A percentile compares a stretch with the other conserved stretches of the same genome.
Conservation (phyloP, 2,888 invertebrate species). For the Ormyrus nitidulus region DNA sequence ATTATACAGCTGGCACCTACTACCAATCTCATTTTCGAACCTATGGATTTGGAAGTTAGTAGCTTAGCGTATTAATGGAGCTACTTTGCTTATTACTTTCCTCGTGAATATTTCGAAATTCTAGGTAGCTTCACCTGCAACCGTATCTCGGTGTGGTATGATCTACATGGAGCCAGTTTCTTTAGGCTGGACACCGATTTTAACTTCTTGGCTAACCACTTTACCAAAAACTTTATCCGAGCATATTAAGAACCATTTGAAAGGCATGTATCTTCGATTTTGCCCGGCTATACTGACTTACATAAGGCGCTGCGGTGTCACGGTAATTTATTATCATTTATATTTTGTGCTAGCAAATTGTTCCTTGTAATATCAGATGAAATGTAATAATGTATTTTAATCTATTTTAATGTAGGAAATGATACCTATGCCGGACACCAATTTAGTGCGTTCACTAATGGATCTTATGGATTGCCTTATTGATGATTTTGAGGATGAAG, state of each 20-base stretch:
- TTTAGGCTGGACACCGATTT: constrained; percentile 92
- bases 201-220: constrained; percentile 90
- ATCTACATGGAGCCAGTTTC: constrained; percentile 94
- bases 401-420: constrained; percentile 81
- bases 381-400: no score
- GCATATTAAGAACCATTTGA: constrained; percentile 82
- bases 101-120: not conserved
- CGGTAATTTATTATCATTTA: constrained; percentile 74
- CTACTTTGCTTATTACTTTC: not conserved
- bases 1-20: constrained; percentile 93
- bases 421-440: constrained; percentile 89
- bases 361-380: not conserved
- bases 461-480: constrained; percentile 91
- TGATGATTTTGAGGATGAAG: constrained; percentile 90
- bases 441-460: constrained; percentile 88
- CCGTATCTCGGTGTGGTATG: constrained; percentile 97
- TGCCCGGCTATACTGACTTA: constrained; percentile 87
- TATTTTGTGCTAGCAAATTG: not conserved
- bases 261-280: constrained; percentile 86
- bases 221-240: constrained; percentile 84
- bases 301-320: constrained; percentile 83
- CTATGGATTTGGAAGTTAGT: constrained; percentile 90
- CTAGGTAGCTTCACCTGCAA: constrained; percentile 90
- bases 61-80: not conserved
- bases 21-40: constrained; percentile 95